These are phyloP conservation scores for Macrochelys suwanniensis DNA, from an alignment of 2,797 vertebrate genomes.

Conservation along the genomic window DNA sequence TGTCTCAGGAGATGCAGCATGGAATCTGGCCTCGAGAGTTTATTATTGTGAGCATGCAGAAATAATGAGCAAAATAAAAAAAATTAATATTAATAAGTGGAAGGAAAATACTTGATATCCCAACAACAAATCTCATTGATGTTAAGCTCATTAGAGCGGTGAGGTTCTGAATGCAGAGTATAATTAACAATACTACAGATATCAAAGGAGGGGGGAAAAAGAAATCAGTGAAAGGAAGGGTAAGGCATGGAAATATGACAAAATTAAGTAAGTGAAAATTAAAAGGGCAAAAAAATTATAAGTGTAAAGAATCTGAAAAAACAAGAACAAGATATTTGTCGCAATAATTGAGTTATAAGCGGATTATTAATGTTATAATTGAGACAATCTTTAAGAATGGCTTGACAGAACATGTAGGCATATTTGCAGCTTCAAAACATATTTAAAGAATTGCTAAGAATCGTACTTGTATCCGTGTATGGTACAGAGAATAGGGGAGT, in stretches of 20 bases:
- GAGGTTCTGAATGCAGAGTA: constrained; percentile 23
- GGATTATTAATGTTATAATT: constrained; percentile 64
- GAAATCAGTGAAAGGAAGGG: neutral
- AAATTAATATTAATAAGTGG: constrained; percentile 39
- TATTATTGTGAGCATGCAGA: neutral
- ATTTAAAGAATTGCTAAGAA: constrained; percentile 9
- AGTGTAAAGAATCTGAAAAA: constrained; percentile 23
- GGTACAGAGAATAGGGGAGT: constrained; percentile 38
- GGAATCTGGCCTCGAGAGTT: neutral
- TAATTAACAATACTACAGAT: constrained; percentile 51
- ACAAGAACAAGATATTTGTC: neutral
- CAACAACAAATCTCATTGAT: constrained; percentile 56
- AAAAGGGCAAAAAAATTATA: constrained; percentile 33
- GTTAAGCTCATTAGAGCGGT: constrained; percentile 64
- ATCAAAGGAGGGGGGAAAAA: constrained; percentile 36
- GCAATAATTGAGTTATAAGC: constrained; percentile 60
- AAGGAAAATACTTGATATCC: constrained; percentile 43
- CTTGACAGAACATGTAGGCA: constrained; percentile 47
- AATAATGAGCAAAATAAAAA: neutral
- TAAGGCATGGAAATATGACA: constrained; percentile 57
- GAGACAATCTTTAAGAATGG: constrained; percentile 53
- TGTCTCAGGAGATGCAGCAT: neutral
- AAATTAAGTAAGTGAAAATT: constrained; percentile 44
- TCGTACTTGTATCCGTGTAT: neutral
- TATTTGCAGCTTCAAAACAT: constrained; percentile 20